Evolutionary conservation across 2,113 vertebrate species (phyloP), one percentile per base, ranked within the genome.

Genomic region (Pangasianodon gigas): DNA sequence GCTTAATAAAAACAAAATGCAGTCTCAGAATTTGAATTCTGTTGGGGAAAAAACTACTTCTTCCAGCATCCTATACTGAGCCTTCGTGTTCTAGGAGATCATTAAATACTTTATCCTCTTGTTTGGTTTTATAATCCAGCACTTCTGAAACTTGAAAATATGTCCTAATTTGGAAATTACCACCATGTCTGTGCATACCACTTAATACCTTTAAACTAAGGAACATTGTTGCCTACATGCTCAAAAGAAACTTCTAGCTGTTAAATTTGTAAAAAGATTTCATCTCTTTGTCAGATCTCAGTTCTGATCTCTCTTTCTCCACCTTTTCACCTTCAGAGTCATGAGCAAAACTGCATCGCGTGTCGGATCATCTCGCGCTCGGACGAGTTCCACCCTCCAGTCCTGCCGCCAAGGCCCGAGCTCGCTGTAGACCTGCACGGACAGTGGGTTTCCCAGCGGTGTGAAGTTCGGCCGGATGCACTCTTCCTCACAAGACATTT

Each of bases 401-500:
- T 98, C 92, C 93, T 99, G 84, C 97, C 97, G 7, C 97, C 96
- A 0, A 96, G 96, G 52, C 96, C 96, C 0, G 98, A 98, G 92
- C 96, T 98, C 91, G 95, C 96, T 0, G 96, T 99, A 0, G 97
- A 96, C 1, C 92, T 99, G 60, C 97, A 97, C 0, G 98, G 98
- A 0, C 97, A 99, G 94, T 99, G 98, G 98, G 98, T 97, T 92
- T 98, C 98, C 93, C 98, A 98, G 93, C 97, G 97, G 88, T 99
- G 98, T 0, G 98, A 99, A 93, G 98, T 99, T 7, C 97, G 98
- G 2, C 98, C 98, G 0, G 98, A 98, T 91, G 98, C 98, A 37
- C 97, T 99, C 90, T 99, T 99, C 94, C 97, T 99, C 91, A 99
- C 98, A 0, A 96, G 98, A 9, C 97, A 99, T 94, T 99, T 99